Conservation (phyloP, 53 echinoderm and acorn worm species). For the Antedon mediterranea region DNA sequence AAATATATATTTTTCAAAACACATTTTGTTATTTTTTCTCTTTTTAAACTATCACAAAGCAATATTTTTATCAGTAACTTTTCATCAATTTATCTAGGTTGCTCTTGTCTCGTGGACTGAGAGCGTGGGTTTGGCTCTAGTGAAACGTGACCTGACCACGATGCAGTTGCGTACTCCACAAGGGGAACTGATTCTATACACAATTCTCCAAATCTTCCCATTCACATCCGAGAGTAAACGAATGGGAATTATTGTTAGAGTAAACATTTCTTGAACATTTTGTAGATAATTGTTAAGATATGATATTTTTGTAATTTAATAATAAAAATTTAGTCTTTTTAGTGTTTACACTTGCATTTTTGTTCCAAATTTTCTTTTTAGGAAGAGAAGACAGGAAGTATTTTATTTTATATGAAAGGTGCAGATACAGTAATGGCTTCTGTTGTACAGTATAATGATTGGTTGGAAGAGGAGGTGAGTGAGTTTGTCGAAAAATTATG, state of each 20-base stretch:
- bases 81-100: conserved; percentile 28
- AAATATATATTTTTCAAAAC: too few relatives aligned
- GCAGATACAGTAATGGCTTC: conserved; percentile 88
- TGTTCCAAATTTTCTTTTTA: conserved; percentile 17
- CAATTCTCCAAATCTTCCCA: conserved; percentile 90
- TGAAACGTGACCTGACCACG: conserved; percentile 61
- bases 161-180: conserved; percentile 73
- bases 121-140: conserved; percentile 62
- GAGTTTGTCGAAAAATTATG: too few relatives aligned
- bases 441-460: conserved; percentile 96
- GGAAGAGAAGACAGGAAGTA: conserved; percentile 73
- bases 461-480: conserved; percentile 96
- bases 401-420: conserved; percentile 90
- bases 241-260: conserved; percentile 96
- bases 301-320: neutral
- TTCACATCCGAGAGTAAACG: conserved; percentile 96
- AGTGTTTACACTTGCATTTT: neutral
- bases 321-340: neutral
- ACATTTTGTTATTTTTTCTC: too few relatives aligned
- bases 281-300: too few relatives aligned
- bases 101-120: conserved; percentile 97
- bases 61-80: too few relatives aligned
- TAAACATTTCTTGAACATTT: too few relatives aligned
- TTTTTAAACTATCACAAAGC: too few relatives aligned
- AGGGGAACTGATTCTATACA: conserved; percentile 43